These are phyloP conservation scores for Morpho achilles DNA, from an alignment of 2,888 invertebrate genomes.

Conservation along the genomic window DNA sequence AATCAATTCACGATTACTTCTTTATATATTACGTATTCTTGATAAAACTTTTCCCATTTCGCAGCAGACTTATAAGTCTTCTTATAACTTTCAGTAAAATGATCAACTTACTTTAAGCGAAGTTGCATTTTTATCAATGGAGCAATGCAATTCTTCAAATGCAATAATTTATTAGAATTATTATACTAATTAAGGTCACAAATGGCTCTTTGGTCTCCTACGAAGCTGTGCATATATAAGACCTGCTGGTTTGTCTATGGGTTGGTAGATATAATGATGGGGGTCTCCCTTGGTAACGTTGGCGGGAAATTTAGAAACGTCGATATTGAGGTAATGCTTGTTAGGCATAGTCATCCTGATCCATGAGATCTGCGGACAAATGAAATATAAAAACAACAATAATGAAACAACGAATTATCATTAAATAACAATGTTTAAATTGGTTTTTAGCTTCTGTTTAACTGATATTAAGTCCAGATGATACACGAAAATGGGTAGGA, in stretches of 20 bases:
- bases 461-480: slow-evolving; percentile 10
- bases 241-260: slow-evolving; percentile 88
- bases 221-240: slow-evolving; percentile 86
- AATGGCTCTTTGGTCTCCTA: slow-evolving; percentile 77
- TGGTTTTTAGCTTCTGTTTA: slow-evolving; percentile 2
- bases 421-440: slow-evolving; percentile 3
- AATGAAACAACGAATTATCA: background rate
- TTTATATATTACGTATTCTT: too few relatives aligned
- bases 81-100: too few relatives aligned
- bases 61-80: too few relatives aligned
- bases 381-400: slow-evolving; percentile 1
- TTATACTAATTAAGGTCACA: slow-evolving; percentile 49
- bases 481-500: slow-evolving; percentile 20
- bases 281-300: slow-evolving; percentile 82
- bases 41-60: too few relatives aligned
- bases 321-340: slow-evolving; percentile 88
- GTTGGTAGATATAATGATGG: slow-evolving; percentile 84
- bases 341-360: slow-evolving; percentile 90
- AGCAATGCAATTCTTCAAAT: slow-evolving; percentile 2
- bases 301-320: slow-evolving; percentile 85
- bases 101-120: too few relatives aligned
- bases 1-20: background rate
- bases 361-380: slow-evolving; percentile 75
- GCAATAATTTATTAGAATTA: slow-evolving; percentile 1
- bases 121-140: slow-evolving; percentile 2